phyloP scores from a whole-genome alignment of 2,888 invertebrate species.

The Merodon equestris region DNA sequence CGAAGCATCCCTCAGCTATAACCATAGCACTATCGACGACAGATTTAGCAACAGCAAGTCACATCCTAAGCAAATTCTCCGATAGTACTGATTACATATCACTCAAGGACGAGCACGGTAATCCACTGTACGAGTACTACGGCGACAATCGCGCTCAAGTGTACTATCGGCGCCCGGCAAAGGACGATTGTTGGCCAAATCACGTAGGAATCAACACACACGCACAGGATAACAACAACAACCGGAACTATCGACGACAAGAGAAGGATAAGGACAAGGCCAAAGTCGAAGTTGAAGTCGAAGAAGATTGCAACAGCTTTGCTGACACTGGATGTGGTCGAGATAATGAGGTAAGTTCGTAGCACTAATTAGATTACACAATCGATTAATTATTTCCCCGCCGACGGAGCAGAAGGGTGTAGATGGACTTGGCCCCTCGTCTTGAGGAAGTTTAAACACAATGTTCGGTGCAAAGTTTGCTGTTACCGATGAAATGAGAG shows the following conservation, averaged over 20 bases:
- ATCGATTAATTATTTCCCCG: conserved; percentile 64
- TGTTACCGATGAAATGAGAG: conserved; percentile 31
- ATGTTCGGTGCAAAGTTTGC: conserved; percentile 49
- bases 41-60: conserved; percentile 74
- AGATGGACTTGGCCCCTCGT: too few species aligned
- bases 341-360: conserved; percentile 70
- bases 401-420: conserved; percentile 24
- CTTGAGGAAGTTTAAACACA: conserved; percentile 43
- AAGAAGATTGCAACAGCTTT: conserved; percentile 53
- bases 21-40: conserved; percentile 76
- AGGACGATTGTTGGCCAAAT: conserved; percentile 4
- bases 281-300: conserved; percentile 54
- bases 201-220: neutral
- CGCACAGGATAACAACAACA: conserved; percentile 47
- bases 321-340: conserved; percentile 57
- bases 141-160: conserved; percentile 56
- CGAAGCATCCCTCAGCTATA: conserved; percentile 76
- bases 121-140: conserved; percentile 72
- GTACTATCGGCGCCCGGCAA: conserved; percentile 29
- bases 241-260: conserved; percentile 57
- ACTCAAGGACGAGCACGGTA: conserved; percentile 71
- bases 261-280: too few species aligned
- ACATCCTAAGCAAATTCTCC: conserved; percentile 72
- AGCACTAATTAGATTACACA: conserved; percentile 67
- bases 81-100: conserved; percentile 72